A percentile compares a stretch with the other conserved stretches of the same genome.
These are phyloP conservation scores for Amorpha juglandis DNA, from an alignment of 2,888 invertebrate genomes.

Conservation along the genomic window DNA sequence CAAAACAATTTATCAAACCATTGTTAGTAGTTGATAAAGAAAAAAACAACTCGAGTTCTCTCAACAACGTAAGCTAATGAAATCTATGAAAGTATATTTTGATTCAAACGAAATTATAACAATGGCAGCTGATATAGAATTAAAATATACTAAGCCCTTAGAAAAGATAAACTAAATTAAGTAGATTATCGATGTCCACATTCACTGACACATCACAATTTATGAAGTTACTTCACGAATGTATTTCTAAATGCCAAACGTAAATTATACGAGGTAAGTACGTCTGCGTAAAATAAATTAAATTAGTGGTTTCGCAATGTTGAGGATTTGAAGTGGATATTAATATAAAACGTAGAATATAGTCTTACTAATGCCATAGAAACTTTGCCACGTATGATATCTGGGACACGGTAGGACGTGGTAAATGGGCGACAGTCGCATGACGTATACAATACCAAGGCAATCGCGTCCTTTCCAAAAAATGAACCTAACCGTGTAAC, in stretches of 20 bases:
- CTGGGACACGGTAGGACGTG: constrained; percentile 21
- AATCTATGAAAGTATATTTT: not conserved
- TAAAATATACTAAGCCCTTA: constrained; percentile 11
- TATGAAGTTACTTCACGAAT: not conserved
- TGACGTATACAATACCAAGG: constrained; percentile 12
- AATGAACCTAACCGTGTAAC: constrained; percentile 6
- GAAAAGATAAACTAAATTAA: constrained; percentile 5
- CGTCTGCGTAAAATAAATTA: not conserved
- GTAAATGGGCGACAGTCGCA: constrained; percentile 15
- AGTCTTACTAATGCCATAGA: not conserved
- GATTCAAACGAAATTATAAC: constrained; percentile 13
- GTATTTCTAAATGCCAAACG: not conserved
- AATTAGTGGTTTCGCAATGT: not conserved
- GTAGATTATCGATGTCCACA: not conserved
- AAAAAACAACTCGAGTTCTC: too few relatives aligned
- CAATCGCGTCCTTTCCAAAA: constrained; percentile 20
- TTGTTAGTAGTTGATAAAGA: too few relatives aligned
- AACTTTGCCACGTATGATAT: constrained; percentile 2
- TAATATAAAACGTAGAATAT: not conserved
- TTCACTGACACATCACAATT: not conserved
- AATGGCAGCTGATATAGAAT: constrained; percentile 9
- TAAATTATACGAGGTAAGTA: not conserved
- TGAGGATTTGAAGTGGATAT: not conserved
- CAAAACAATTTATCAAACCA: too few relatives aligned
- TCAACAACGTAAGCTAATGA: not conserved